Conservation (phyloP, 2,888 invertebrate species). For the Megastigmus dorsalis region DNA sequence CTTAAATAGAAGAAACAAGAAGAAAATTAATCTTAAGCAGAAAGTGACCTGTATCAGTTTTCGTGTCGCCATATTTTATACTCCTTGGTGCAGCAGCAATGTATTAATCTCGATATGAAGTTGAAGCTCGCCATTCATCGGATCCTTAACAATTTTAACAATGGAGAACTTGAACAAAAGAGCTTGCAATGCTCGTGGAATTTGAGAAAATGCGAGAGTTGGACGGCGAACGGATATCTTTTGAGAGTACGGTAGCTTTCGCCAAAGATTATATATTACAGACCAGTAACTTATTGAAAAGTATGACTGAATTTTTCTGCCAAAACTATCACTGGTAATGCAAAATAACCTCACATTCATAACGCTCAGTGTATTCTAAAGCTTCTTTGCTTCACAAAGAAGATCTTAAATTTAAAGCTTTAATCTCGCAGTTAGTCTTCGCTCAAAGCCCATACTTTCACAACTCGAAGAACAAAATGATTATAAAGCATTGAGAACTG, state of each 20-base stretch:
- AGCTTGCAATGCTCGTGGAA: neutral
- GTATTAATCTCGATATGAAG: constrained; percentile 10
- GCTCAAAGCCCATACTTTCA: no score
- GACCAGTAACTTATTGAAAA: neutral
- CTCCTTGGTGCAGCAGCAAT: neutral
- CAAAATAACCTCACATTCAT: no score
- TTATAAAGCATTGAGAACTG: no score
- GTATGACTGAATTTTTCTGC: neutral
- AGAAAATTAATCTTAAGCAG: no score
- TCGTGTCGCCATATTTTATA: neutral
- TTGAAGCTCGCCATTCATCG: constrained; percentile 9
- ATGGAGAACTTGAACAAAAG: constrained; percentile 20
- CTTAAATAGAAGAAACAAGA: no score
- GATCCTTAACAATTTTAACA: constrained; percentile 18
- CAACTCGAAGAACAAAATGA: no score
- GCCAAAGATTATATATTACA: neutral
- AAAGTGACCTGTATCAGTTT: neutral
- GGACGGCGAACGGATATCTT: constrained; percentile 3
- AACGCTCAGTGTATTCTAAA: no score
- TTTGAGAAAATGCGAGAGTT: constrained; percentile 15
- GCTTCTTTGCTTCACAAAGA: no score
- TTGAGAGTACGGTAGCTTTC: neutral
- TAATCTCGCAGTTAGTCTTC: no score
- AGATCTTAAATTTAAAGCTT: no score
- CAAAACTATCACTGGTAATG: no score